Percentiles rank a stretch among this genome's conserved stretches.
These are phyloP conservation scores for Coregonus sp. DNA, from an alignment of 2,797 vertebrate species.

Conservation along the genomic window DNA sequence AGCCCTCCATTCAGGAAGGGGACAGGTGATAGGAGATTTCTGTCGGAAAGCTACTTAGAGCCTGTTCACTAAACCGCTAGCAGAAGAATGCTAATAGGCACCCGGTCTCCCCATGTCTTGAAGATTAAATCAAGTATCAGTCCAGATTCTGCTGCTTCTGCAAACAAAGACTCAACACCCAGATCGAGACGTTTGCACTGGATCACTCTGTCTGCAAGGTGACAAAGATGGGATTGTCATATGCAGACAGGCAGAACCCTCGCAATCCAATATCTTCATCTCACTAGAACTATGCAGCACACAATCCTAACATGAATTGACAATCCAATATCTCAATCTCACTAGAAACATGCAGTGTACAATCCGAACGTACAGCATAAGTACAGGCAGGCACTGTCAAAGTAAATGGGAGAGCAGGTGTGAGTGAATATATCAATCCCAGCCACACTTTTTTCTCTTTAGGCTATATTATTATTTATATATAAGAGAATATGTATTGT, in stretches of 20 bases:
- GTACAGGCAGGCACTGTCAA: neutral
- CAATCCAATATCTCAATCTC: neutral
- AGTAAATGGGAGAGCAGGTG: neutral
- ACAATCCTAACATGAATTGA: neutral
- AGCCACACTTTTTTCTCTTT: neutral
- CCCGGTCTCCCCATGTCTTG: slow-evolving; percentile 22
- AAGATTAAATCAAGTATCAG: slow-evolving; percentile 43
- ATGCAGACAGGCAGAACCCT: neutral
- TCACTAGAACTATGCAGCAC: neutral
- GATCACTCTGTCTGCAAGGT: neutral
- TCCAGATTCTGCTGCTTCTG: slow-evolving; percentile 32
- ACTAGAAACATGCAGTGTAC: neutral
- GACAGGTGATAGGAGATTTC: slow-evolving; percentile 20
- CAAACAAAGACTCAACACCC: slow-evolving; percentile 16
- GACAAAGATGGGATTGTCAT: neutral
- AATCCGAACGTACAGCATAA: neutral
- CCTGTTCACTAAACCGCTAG: slow-evolving; percentile 32
- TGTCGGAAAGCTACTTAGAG: slow-evolving; percentile 40
- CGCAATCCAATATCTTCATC: neutral
- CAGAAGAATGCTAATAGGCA: slow-evolving; percentile 39
- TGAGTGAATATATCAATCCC: neutral
- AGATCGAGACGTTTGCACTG: neutral
- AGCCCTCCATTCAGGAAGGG: slow-evolving; percentile 15
- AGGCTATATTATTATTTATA: neutral
- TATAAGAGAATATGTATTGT: neutral